Evolutionary conservation across 2,888 invertebrate genomes (phyloP), one percentile per base, ranked within the genome.

Genomic region (Meteorus cinctellus): DNA sequence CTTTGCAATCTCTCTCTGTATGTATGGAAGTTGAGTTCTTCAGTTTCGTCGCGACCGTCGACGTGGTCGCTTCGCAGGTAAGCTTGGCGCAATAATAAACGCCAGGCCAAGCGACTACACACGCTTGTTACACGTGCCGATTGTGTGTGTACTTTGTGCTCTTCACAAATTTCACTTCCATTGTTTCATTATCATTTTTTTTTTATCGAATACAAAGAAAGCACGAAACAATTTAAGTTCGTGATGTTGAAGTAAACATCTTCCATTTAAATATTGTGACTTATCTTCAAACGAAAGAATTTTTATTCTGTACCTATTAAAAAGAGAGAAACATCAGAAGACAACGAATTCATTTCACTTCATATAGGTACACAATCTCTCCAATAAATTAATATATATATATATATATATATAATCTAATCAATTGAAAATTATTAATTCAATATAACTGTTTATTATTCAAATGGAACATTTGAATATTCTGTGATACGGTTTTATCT

Each of bases 1-100:
- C 72, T 72, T 63, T 63, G 24, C 51, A 48, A 51, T 48, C 63
- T 63, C 51, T 48, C 63, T 41, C 55, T 8, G 5, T 55, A 19
- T 19, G 48, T 19, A 55, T 55, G 8, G 55, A 55, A 55, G 19
- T 60, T 63, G 31, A 31, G 34, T 34, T 51, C 41, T 75, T 75
- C 75, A 80, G 80, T 81, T 79, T 78, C 72, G 80, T 75, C 78
- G 81, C 81, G 81, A 77, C 79, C 80, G 78, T 77, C 79, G 78
- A 77, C 78, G 78, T 77, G 79, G 80, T 78, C 78, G 78, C 76
- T 70, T 80, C 79, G 80, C 66, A 75, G 68, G 59, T 68, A 75
- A 63, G 72, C 72, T 59, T 70, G 59, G 70, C 70, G 19, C 4
- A 29, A 29, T 68, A 67, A 45, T 55, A 55, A 45, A 41, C 48